Evolutionary conservation across 1,140 invertebrate species (phyloP).

Genomic region (Lordiphosa mommai): DNA sequence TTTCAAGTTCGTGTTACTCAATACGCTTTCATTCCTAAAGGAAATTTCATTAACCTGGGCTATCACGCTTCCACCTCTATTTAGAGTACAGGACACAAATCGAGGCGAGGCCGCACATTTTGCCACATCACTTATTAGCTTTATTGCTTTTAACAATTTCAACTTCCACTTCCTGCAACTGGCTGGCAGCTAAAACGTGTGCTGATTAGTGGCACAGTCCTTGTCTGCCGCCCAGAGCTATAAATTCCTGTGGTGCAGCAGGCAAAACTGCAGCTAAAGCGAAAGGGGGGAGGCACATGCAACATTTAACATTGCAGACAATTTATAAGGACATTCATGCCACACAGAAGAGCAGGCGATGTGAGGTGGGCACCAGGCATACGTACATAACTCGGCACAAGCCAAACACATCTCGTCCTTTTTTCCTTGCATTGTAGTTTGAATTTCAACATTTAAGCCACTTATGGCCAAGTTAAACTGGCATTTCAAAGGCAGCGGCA

Average conservation of each 20-base stretch:
- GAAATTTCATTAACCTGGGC: too few species aligned
- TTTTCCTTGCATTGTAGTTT: slow-evolving; percentile 55
- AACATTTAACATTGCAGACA: slow-evolving; percentile 76
- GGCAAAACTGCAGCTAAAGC: slow-evolving; percentile 49
- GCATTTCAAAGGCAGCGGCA: slow-evolving; percentile 68
- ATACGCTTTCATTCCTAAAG: too few species aligned
- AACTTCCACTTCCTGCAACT: slow-evolving; percentile 67
- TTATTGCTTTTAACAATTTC: slow-evolving; percentile 76
- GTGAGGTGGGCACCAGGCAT: slow-evolving; percentile 33
- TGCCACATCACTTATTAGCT: slow-evolving; percentile 76
- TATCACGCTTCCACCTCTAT: neutral
- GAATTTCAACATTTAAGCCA: slow-evolving; percentile 76
- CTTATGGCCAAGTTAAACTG: slow-evolving; percentile 72
- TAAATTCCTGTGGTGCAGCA: slow-evolving; percentile 71
- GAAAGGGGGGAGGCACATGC: slow-evolving; percentile 45
- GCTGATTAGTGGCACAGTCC: slow-evolving; percentile 62
- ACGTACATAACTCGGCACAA: slow-evolving; percentile 59
- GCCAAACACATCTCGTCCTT: slow-evolving; percentile 30
- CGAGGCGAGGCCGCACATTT: slow-evolving; percentile 57
- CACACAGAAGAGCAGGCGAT: slow-evolving; percentile 51
- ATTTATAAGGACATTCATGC: slow-evolving; percentile 75
- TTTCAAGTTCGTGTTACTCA: too few species aligned
- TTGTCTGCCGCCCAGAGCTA: slow-evolving; percentile 33
- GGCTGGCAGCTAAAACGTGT: slow-evolving; percentile 65
- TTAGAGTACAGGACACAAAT: neutral